Evolutionary conservation across 2,888 invertebrate species (phyloP), one percentile per base, ranked within the genome.

Genomic region (Meandrusa payeni): DNA sequence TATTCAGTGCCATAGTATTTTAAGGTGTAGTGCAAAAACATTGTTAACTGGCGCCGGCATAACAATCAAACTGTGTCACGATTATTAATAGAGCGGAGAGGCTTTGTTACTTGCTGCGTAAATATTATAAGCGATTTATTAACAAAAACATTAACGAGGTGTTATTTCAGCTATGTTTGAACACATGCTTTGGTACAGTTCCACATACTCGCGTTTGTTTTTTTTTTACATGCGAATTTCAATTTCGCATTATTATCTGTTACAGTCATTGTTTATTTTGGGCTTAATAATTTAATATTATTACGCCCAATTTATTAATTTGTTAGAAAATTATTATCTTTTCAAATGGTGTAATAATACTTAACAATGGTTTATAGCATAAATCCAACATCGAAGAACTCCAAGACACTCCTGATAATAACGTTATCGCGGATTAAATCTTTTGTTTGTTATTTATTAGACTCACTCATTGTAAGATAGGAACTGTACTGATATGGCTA

Each of bases 51-150:
- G 20, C 22, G 24, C 22, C 28, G 24, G 33, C 50, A 59, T 60
- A 51, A 49, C 51, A 54, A 54, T 52, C 50, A 54, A 65, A 69
- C 57, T 68, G 62, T 73, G 64, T 76, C 74, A 75, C 59, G 62
- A 61, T 62, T 77, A 77, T 72, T 70, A 68, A 73, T 75, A 74
- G 60, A 61, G 38, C 50, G 22, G 13, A 20, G 12, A 17, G 33
- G 24, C 36, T 60, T 63, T 68, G 63, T 71, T 61, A 53, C 51
- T 67, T 71, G 56, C 62, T 72, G 64, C 50, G 55, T 55, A 69
- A 73, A 75, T 62, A 69, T 55, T 59, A 46, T 47, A 37, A 22
- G 31, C 31, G 38, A 45, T 41, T 42, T 41, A 47, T 41, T 43
- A 51, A 50, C 52, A 50, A 52, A 45, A 50, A 51, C 43, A 43